Base-by-base conservation (phyloP, 1,140 invertebrate genomes). In the Drosophila nebulosa region DNA sequence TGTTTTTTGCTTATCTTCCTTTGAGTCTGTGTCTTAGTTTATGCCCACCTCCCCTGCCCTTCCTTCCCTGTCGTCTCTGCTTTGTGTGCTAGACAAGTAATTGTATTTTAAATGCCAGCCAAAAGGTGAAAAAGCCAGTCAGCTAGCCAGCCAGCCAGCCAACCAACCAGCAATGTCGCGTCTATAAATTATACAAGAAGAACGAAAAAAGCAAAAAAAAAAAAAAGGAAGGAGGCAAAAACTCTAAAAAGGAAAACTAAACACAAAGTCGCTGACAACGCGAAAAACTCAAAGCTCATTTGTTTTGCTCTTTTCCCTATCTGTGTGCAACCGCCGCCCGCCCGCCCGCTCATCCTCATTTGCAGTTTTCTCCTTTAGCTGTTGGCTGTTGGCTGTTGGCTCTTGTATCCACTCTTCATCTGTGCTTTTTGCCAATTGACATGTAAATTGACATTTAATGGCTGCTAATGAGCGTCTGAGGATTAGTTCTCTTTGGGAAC, bases 391-490 rank as follows among this genome's bases (percentile, higher is more conserved):
- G 6, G 39, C 71, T 51, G 22, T 42, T 52, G 46, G 26, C 35
- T 42, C 61, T 73, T 66, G 35, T 27, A 57, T 67, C 67, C 61
- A 58, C 57, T 73, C 64, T 59, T 58, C 74, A 27, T 56, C 69
- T 64, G 59, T 50, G 53, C 74, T 70, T 57, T 62, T 75, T 70
- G 84, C 83, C 83, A 88, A 89, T 89, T 89, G 86, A 90, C 86
- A 89, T 90, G 86, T 86, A 90, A 89, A 89, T 89, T 89, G 86
- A 81, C 86, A 89, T 89, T 89, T 89, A 89, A 89, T 89, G 78
- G 78, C 62, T 86, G 78, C 84, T 88, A 88, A 88, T 88, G 83
- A 88, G 83, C 84, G 83, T 86, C 81, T 86, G 70, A 88, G 81
- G 81, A 86, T 86, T 88, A 88, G 83, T 69, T 86, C 52, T 46